Evolutionary conservation across 2,113 vertebrate species (phyloP).

Genomic region (Corythornis cristatus): DNA sequence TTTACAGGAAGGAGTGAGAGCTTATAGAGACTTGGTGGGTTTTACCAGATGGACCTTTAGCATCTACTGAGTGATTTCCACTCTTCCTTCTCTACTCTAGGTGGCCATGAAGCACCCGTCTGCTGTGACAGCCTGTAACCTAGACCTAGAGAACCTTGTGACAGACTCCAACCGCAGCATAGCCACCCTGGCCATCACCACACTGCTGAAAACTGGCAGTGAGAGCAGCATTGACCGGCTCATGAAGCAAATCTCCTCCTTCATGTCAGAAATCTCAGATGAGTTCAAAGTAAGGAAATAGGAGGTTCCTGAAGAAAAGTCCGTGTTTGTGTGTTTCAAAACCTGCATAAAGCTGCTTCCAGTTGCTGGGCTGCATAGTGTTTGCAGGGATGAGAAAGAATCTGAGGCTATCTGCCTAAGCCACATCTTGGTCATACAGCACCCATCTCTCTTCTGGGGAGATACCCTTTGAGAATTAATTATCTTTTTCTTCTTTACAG

Average conservation of each 20-base stretch:
- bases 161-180: slow-evolving; percentile 85
- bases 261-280: slow-evolving; percentile 86
- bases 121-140: slow-evolving; percentile 83
- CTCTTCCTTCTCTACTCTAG: slow-evolving; percentile 38
- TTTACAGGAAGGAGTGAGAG: background rate
- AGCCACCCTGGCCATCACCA: slow-evolving; percentile 83
- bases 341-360: background rate
- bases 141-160: slow-evolving; percentile 84
- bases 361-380: background rate
- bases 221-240: slow-evolving; percentile 86
- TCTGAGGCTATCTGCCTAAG: background rate
- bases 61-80: background rate
- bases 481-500: background rate
- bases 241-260: slow-evolving; percentile 87
- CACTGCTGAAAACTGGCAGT: slow-evolving; percentile 81
- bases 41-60: background rate
- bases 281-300: slow-evolving; percentile 79
- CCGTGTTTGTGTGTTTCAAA: background rate
- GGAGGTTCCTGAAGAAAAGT: background rate
- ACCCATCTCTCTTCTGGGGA: background rate
- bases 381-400: background rate
- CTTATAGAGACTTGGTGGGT: background rate
- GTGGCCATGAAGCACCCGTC: slow-evolving; percentile 87
- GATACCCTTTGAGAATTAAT: background rate
- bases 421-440: background rate